Conservation (phyloP, 1,140 invertebrate genomes). For the Ylistrum balloti region DNA sequence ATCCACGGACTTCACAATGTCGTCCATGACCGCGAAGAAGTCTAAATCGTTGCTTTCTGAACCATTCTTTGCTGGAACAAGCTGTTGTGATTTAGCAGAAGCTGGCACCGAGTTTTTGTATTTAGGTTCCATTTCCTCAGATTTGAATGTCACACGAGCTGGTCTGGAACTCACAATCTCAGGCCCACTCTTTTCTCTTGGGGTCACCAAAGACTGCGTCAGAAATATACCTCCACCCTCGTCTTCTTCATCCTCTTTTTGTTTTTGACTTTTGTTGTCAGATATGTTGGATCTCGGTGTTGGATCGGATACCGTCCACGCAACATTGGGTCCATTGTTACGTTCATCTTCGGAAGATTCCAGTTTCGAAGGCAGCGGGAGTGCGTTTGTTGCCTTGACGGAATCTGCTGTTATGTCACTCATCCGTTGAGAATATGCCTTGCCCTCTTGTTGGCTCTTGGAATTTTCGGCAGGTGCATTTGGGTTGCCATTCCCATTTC, state of each 20-base stretch:
- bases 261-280: background rate
- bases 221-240: background rate
- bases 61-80: background rate
- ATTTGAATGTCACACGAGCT: background rate
- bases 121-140: too few relatives aligned
- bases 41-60: background rate
- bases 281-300: background rate
- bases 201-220: background rate
- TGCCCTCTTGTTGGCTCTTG: background rate
- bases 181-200: background rate
- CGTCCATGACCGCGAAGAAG: background rate
- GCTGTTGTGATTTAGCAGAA: background rate
- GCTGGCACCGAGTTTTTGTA: background rate
- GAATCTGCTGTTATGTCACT: background rate
- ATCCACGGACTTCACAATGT: background rate
- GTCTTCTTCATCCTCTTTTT: background rate
- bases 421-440: constrained; percentile 6
- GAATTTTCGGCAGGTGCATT: too few relatives aligned
- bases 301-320: background rate
- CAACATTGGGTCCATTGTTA: background rate
- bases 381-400: background rate
- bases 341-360: background rate
- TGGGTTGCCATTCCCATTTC: background rate
- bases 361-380: background rate
- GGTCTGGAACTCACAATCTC: background rate